Evolutionary conservation across 2,888 invertebrate genomes (phyloP).

Genomic region (Caenorhabditis sulstoni): DNA sequence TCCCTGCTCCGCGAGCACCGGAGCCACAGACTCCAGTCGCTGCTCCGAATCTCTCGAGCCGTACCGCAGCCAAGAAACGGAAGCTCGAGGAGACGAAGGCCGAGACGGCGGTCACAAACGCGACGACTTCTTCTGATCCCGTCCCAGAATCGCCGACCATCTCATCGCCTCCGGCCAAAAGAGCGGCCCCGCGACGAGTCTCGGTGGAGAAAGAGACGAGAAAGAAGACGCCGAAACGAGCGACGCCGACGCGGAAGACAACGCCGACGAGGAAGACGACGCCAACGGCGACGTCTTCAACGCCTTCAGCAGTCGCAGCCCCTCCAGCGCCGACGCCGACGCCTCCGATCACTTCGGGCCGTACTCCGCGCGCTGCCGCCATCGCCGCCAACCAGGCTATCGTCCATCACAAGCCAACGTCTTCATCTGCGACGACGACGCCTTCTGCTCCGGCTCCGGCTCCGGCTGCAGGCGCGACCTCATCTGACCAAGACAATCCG

Average conservation of each 20-base stretch:
- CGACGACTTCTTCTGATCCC: neutral
- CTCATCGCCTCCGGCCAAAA: neutral
- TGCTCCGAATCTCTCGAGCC: neutral
- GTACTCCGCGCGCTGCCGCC: constrained; percentile 50
- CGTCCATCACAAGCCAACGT: constrained; percentile 2
- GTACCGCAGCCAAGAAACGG: neutral
- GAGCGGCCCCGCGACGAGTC: no score
- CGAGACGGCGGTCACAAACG: neutral
- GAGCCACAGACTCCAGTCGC: neutral
- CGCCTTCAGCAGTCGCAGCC: neutral
- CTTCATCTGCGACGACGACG: neutral
- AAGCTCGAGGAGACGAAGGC: neutral
- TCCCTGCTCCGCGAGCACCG: no score
- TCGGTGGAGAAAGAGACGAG: neutral
- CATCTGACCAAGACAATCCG: constrained; percentile 15
- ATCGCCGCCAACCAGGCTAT: constrained; percentile 53
- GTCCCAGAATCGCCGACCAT: neutral
- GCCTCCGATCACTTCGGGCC: no score
- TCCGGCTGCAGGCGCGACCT: neutral
- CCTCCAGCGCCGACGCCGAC: no score
- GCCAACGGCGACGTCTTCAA: constrained; percentile 6
- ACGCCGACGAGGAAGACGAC: neutral
- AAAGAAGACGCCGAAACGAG: constrained; percentile 5
- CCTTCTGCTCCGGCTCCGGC: neutral
- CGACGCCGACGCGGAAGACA: constrained; percentile 1